Conservation (phyloP, 1,140 invertebrate genomes). For the Hycleus cichorii region DNA sequence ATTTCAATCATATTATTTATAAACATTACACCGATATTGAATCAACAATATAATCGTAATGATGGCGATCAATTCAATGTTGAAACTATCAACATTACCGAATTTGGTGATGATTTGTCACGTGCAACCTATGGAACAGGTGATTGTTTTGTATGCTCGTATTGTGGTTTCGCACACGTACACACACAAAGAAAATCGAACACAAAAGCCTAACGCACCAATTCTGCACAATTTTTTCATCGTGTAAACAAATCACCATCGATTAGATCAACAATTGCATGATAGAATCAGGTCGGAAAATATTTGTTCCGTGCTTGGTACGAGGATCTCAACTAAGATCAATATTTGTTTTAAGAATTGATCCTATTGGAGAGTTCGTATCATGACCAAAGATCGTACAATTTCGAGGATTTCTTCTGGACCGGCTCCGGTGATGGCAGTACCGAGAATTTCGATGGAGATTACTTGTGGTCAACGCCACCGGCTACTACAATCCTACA, state of each 20-base stretch:
- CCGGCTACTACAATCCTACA: constrained; percentile 40
- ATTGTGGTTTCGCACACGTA: background rate
- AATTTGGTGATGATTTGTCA: constrained; percentile 3
- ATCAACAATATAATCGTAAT: constrained; percentile 1
- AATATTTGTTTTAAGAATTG: constrained; percentile 29
- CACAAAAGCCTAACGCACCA: background rate
- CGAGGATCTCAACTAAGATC: constrained; percentile 3
- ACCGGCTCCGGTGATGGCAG: constrained; percentile 72
- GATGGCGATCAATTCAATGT: constrained; percentile 16
- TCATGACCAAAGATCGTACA: constrained; percentile 47
- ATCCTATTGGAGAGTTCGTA: constrained; percentile 32
- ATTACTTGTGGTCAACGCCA: constrained; percentile 33
- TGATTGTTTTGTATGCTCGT: constrained; percentile 10
- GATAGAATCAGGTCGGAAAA: background rate
- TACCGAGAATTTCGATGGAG: constrained; percentile 35
- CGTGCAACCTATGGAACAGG: constrained; percentile 27
- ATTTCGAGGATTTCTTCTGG: constrained; percentile 78
- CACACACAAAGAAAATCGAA: background rate
- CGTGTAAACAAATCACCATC: background rate
- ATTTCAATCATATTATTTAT: background rate
- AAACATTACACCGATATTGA: background rate
- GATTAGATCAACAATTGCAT: background rate
- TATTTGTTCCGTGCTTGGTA: constrained; percentile 3
- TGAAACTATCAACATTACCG: no score
- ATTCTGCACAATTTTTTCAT: background rate